Evolutionary conservation across 2,888 invertebrate species (phyloP).

Genomic region (Temnothorax unifasciatus): DNA sequence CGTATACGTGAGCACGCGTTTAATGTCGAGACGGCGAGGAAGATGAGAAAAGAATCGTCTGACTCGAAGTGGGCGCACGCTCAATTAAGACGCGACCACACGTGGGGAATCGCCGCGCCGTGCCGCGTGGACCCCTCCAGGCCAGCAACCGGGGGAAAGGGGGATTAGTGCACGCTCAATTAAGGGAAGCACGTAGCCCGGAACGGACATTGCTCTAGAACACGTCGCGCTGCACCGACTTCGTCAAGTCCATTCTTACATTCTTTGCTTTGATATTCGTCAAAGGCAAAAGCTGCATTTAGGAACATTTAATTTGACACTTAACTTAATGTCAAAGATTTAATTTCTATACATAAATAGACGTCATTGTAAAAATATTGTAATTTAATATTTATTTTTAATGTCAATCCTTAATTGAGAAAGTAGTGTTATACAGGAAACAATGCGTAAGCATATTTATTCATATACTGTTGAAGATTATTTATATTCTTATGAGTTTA

Average conservation of each 20-base stretch:
- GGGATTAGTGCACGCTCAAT: slow-evolving; percentile 76
- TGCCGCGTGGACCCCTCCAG: slow-evolving; percentile 2
- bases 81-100: slow-evolving; percentile 60
- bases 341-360: background rate
- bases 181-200: slow-evolving; percentile 81
- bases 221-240: slow-evolving; percentile 60
- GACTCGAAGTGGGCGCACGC: slow-evolving; percentile 45
- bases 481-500: background rate
- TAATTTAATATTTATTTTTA: slow-evolving; percentile 9
- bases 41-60: slow-evolving; percentile 50
- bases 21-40: slow-evolving; percentile 39
- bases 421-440: background rate
- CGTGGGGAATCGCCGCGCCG: slow-evolving; percentile 49
- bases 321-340: background rate
- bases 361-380: background rate
- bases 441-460: background rate
- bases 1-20: slow-evolving; percentile 41
- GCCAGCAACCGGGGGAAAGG: slow-evolving; percentile 33
- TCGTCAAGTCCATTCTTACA: slow-evolving; percentile 52
- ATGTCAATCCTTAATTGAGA: background rate
- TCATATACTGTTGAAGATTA: background rate
- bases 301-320: slow-evolving; percentile 15
- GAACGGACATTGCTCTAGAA: slow-evolving; percentile 84
- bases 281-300: slow-evolving; percentile 9
- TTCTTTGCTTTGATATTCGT: slow-evolving; percentile 32